These are phyloP conservation scores for Nannoperca australis DNA, from an alignment of 2,797 vertebrate species.

Conservation along the genomic window DNA sequence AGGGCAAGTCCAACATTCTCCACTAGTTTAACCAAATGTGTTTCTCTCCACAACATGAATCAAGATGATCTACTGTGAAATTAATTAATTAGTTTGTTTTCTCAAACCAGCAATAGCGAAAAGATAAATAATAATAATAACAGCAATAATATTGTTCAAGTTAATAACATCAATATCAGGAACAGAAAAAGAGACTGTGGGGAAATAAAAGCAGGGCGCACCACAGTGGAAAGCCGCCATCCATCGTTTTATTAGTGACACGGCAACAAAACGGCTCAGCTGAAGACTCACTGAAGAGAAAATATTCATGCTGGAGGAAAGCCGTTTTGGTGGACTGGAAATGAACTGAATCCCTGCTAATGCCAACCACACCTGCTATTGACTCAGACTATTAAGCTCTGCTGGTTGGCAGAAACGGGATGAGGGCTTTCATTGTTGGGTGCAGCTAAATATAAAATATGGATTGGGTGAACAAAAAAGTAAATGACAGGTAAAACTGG, in stretches of 20 bases:
- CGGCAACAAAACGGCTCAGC: constrained; percentile 43
- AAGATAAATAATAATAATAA: constrained; percentile 82
- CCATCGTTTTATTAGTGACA: constrained; percentile 38
- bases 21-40: constrained; percentile 74
- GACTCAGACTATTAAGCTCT: constrained; percentile 41
- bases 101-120: constrained; percentile 83
- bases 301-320: constrained; percentile 29
- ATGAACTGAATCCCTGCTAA: constrained; percentile 32
- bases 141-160: constrained; percentile 77
- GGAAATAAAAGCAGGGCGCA: constrained; percentile 45
- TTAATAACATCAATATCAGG: constrained; percentile 81
- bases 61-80: constrained; percentile 74
- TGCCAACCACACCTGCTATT: constrained; percentile 34
- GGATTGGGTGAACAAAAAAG: constrained; percentile 52
- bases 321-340: constrained; percentile 34
- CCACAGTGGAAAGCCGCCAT: constrained; percentile 55
- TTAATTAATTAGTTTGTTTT: constrained; percentile 72
- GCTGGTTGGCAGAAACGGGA: constrained; percentile 45
- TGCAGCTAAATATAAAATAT: constrained; percentile 53
- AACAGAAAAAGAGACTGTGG: constrained; percentile 70
- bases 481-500: constrained; percentile 62
- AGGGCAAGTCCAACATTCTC: constrained; percentile 76
- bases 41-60: constrained; percentile 79
- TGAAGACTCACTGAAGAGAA: constrained; percentile 41
- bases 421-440: constrained; percentile 46